phyloP scores from a whole-genome alignment of 2,888 invertebrate genomes.

The Lochmaea crataegi region DNA sequence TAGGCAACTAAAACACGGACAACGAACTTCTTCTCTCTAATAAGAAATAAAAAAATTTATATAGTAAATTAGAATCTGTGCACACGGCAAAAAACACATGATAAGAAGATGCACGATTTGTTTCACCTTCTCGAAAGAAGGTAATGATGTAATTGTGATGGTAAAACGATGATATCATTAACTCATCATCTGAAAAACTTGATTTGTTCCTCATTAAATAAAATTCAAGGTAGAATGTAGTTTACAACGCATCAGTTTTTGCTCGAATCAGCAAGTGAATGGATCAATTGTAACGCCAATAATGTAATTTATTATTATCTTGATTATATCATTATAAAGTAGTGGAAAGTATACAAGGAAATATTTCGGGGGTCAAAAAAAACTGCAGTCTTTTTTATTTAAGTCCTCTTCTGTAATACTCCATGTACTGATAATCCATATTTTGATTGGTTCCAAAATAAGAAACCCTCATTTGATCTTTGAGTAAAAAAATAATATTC shows the following conservation, averaged over 20 bases:
- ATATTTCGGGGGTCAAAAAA: too few relatives aligned
- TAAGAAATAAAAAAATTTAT: not conserved
- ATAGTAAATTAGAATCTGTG: conserved; percentile 14
- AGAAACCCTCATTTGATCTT: too few relatives aligned
- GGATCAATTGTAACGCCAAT: conserved; percentile 10
- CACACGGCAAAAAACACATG: conserved; percentile 28
- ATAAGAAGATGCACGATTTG: conserved; percentile 42
- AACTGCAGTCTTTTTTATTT: too few relatives aligned
- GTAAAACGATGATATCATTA: conserved; percentile 52
- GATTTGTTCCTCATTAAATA: conserved; percentile 42
- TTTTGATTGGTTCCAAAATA: too few relatives aligned
- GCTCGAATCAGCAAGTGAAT: conserved; percentile 5
- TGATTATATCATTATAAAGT: too few relatives aligned
- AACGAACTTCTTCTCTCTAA: not conserved
- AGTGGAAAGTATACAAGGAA: too few relatives aligned
- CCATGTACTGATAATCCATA: too few relatives aligned
- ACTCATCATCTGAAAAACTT: conserved; percentile 48
- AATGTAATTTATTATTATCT: conserved; percentile 1
- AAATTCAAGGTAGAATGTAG: conserved; percentile 14
- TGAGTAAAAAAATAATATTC: too few relatives aligned
- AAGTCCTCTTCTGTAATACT: too few relatives aligned
- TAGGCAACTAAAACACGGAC: not conserved
- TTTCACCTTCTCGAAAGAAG: conserved; percentile 47
- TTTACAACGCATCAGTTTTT: conserved; percentile 3
- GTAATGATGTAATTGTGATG: conserved; percentile 51